Base-by-base conservation (phyloP, 2,113 vertebrate genomes). In the Asarcornis scutulata region DNA sequence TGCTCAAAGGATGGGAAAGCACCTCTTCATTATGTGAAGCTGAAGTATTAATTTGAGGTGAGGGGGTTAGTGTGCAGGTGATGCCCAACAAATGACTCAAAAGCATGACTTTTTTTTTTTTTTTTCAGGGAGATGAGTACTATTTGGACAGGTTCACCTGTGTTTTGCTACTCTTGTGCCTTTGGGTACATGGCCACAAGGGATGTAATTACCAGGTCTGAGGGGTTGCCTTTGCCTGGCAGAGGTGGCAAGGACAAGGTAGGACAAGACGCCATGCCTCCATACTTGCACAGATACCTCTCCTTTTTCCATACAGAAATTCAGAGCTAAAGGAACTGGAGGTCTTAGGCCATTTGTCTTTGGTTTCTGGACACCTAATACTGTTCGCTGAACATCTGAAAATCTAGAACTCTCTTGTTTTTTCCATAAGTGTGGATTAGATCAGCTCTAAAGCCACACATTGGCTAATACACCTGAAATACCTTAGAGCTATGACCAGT, bases 261-360 rank as follows among this genome's bases (percentile, higher is more conserved):
- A 79, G 38, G 36, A 79, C 16, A 76, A 68, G 3, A 26, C 29
- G 18, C 5, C 11, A 32, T 55, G 60, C 21, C 27, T 18, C 32
- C 7, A n/a, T 0, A 1, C 64, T 73, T 58, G n/a, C 63, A 3
- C 11, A 23, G 22, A 3, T 44, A 17, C 3, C 18, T 32, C 16
- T 66, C 66, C 18, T 73, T 92, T 42, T 72, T 67, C 34, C 15
- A n/a, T 11, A 2, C 64, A 34, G n/a, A 83, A 86, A 60, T 76
- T 73, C 44, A 52, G 29, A 90, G n/a, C 8, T 17, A 40, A 60
- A 86, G 48, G 11, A 83, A 15, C 58, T 5, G 1, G 1, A 3
- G 7, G 3, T 9, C 17, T 74, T 53, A 66, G 14, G 21, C 12
- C 17, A 66, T 69, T 77, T 73, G 58, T 36, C 18, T 55, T 25